A percentile compares a stretch with the other conserved stretches of the same genome.
phyloP scores from a whole-genome alignment of 1,140 invertebrate genomes.

The Schlechtendalia chinensis region DNA sequence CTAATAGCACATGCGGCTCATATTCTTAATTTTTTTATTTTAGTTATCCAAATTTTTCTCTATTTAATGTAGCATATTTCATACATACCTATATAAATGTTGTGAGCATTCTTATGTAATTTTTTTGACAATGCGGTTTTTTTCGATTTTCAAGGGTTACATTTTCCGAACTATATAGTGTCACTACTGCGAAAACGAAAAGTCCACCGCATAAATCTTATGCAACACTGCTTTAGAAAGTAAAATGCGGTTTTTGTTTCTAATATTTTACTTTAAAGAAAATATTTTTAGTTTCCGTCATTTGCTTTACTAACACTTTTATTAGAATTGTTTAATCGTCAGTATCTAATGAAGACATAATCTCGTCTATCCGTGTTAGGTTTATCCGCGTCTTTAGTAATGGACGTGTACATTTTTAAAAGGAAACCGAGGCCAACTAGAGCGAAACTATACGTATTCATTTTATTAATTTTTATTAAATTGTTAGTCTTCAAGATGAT shows the following conservation, averaged over 20 bases:
- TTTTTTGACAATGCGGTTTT: background rate
- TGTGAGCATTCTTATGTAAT: too few species aligned
- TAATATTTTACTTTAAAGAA: slow-evolving; percentile 5
- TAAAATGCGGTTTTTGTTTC: slow-evolving; percentile 26
- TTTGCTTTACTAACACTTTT: background rate
- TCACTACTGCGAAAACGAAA: slow-evolving; percentile 7
- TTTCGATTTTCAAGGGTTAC: background rate
- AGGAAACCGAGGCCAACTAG: slow-evolving; percentile 48
- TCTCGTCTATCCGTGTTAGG: slow-evolving; percentile 38
- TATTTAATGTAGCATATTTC: too few species aligned
- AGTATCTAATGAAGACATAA: slow-evolving; percentile 2
- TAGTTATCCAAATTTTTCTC: too few species aligned
- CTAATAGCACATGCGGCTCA: too few species aligned
- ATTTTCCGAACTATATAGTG: background rate
- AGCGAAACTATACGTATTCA: slow-evolving; percentile 21
- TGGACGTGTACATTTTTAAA: background rate
- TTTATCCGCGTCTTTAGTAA: background rate
- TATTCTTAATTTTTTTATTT: too few species aligned
- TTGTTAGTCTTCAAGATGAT: slow-evolving; percentile 37
- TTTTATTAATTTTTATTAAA: slow-evolving; percentile 9
- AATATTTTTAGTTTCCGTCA: slow-evolving; percentile 3
- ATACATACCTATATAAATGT: too few species aligned
- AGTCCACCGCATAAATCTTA: slow-evolving; percentile 11
- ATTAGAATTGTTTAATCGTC: background rate
- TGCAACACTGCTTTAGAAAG: slow-evolving; percentile 30